phyloP scores from a whole-genome alignment of 2,888 invertebrate species.

The Acanthosepion lycidas region DNA sequence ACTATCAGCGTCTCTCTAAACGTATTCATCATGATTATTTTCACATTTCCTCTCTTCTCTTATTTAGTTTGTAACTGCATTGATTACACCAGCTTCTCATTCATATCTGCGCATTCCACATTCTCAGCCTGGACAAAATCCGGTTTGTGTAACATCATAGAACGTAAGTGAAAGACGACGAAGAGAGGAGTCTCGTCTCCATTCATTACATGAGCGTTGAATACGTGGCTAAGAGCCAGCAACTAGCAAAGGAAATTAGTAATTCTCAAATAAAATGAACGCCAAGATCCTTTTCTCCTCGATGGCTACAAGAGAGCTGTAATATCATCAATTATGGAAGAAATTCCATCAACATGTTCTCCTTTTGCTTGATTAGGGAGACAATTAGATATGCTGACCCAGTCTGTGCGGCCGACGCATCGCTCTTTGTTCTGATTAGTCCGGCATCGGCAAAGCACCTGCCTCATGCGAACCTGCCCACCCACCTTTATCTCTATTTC shows the following conservation, averaged over 20 bases:
- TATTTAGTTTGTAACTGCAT: neutral
- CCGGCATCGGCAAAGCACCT: neutral
- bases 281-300: conserved; percentile 15
- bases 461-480: neutral
- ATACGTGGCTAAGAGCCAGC: neutral
- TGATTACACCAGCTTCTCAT: neutral
- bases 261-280: neutral
- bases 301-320: neutral
- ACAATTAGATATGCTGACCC: neutral
- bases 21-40: neutral
- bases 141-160: neutral
- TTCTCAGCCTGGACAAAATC: neutral
- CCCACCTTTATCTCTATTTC: neutral
- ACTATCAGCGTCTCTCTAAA: neutral
- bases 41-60: neutral
- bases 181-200: neutral
- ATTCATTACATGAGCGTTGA: neutral
- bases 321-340: conserved; percentile 33
- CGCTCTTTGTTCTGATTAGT: neutral
- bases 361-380: neutral
- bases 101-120: neutral
- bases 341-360: conserved; percentile 33
- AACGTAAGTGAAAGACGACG: neutral
- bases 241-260: neutral
- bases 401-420: neutral